Base-by-base conservation (phyloP, 2,888 invertebrate genomes). In the Luperina testacea region DNA sequence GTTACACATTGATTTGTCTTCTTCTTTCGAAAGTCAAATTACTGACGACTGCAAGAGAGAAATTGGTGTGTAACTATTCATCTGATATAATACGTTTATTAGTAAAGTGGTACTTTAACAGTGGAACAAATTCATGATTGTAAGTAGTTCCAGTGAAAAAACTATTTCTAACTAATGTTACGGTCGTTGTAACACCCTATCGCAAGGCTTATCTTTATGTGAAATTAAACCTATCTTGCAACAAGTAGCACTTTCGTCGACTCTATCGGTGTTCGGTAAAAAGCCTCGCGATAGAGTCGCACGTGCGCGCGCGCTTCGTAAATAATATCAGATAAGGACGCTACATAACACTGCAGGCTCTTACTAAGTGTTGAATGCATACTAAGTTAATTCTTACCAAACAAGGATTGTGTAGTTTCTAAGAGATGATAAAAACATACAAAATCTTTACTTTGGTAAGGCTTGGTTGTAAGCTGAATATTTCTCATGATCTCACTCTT, bases 271-370 rank as follows among this genome's bases (percentile, higher is more conserved):
- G 72, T 42, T 65, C 15, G 27, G 80, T 83, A 71, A 74, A 73
- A 82, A 80, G 77, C 82, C 82, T 80, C 77, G 83, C 84, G 87
- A 84, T 81, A 86, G 78, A 77, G 71, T 80, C 83, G 72, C 87
- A 87, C 87, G 84, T 87, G 85, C 83, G 86, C 81, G 71, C 72
- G 81, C 87, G 78, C 80, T 83, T 75, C 77, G 61, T 72, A 69
- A 84, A 84, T 84, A 80, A 84, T 84, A 73, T 73, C 70, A 57
- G 83, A 84, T 84, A 83, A 83, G 75, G 59, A 59, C 65, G 38
- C 59, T 61, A 75, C 80, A 51, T 68, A 64, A 68, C 65, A 75
- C 59, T 20, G 17, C 48, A 3, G 64, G 48, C 48, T 42, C n/a
- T n/a, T 42, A 57, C 70, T 74, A 72, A 75, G 67, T 75, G 75